These are phyloP conservation scores for Dendrocincla fuliginosa DNA, from an alignment of 2,797 vertebrate species.

Conservation along the genomic window DNA sequence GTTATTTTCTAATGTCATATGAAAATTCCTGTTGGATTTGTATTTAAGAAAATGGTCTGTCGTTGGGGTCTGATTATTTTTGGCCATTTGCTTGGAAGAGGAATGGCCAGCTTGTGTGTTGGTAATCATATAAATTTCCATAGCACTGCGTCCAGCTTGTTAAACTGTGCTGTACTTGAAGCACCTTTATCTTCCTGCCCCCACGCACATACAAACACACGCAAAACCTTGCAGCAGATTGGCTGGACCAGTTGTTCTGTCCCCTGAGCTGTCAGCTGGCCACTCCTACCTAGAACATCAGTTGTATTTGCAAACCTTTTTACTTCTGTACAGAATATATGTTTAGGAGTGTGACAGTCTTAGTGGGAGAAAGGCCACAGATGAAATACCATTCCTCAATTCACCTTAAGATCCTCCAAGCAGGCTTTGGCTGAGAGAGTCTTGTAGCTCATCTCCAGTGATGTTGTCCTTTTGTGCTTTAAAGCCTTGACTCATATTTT, in stretches of 20 bases:
- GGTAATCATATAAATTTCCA: background rate
- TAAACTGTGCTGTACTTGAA: background rate
- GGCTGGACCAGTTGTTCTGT: background rate
- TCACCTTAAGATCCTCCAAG: background rate
- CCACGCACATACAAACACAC: background rate
- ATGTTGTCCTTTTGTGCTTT: background rate
- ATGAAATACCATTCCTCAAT: background rate
- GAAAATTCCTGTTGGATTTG: background rate
- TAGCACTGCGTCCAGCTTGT: background rate
- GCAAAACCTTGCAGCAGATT: background rate
- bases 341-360: background rate
- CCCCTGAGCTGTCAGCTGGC: background rate
- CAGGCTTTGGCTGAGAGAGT: background rate
- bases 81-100: background rate
- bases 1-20: background rate
- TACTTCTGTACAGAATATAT: background rate
- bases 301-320: background rate
- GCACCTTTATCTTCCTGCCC: background rate
- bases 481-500: background rate
- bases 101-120: background rate
- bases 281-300: background rate
- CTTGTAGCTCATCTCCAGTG: background rate
- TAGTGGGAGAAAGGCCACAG: background rate
- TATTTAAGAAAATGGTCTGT: background rate
- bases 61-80: background rate